phyloP scores from a whole-genome alignment of 2,113 vertebrate species.

The Hyaena hyaena region DNA sequence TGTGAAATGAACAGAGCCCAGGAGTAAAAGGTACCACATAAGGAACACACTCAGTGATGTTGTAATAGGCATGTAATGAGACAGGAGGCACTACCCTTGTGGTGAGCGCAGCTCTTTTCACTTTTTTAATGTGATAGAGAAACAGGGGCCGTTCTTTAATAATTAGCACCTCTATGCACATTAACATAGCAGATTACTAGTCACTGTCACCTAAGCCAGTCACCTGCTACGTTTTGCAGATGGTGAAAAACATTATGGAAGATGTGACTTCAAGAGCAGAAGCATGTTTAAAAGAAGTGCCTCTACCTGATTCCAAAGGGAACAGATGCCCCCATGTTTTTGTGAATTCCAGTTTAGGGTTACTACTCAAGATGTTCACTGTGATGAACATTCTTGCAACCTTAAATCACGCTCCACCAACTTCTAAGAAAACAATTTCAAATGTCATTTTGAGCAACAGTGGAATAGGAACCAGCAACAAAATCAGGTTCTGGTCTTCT shows the following conservation, averaged over 20 bases:
- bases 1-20: not conserved
- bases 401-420: not conserved
- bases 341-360: not conserved
- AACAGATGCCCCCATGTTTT: constrained; percentile 1
- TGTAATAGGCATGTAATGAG: not conserved
- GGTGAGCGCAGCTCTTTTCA: not conserved
- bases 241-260: not conserved
- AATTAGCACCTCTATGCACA: not conserved
- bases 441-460: not conserved
- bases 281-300: not conserved
- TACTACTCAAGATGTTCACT: not conserved
- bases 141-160: not conserved
- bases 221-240: not conserved
- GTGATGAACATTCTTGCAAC: not conserved
- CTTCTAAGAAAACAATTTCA: constrained; percentile 6
- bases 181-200: not conserved
- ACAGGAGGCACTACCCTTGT: not conserved
- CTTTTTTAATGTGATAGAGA: not conserved
- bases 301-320: not conserved
- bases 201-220: not conserved
- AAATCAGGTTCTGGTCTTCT: not conserved
- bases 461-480: not conserved
- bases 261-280: not conserved
- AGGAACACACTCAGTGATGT: not conserved
- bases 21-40: not conserved